Percentiles rank a stretch among this genome's conserved stretches.
These are phyloP conservation scores for Agriopis aurantiaria DNA, from an alignment of 2,888 invertebrate genomes.

Conservation along the genomic window DNA sequence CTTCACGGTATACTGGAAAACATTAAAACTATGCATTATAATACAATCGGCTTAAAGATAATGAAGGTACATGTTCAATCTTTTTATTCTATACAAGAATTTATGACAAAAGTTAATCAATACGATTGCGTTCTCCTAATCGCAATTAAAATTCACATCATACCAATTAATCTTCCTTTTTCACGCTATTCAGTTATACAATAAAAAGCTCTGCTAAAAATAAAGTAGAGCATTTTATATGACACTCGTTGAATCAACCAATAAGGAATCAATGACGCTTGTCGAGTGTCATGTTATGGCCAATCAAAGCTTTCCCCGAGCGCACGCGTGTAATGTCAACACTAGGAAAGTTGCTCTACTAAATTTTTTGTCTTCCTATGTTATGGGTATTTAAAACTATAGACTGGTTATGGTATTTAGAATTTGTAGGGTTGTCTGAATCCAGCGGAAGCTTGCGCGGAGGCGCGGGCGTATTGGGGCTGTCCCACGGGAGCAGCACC, in stretches of 20 bases:
- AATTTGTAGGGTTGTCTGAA: slow-evolving; percentile 79
- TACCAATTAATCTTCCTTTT: not conserved
- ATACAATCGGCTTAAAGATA: slow-evolving; percentile 34
- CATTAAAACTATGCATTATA: slow-evolving; percentile 56
- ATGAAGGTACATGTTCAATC: slow-evolving; percentile 23
- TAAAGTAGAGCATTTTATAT: slow-evolving; percentile 39
- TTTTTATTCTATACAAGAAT: slow-evolving; percentile 30
- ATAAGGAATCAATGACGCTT: slow-evolving; percentile 15
- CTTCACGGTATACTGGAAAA: slow-evolving; percentile 58
- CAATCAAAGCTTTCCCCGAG: slow-evolving; percentile 38
- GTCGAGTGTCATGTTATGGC: slow-evolving; percentile 23
- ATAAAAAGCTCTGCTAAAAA: slow-evolving; percentile 32
- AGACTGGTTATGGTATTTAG: slow-evolving; percentile 55
- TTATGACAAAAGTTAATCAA: slow-evolving; percentile 1
- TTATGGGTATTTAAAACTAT: slow-evolving; percentile 46
- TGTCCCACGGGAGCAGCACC: slow-evolving; percentile 61
- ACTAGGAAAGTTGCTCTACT: slow-evolving; percentile 48
- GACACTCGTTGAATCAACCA: slow-evolving; percentile 21
- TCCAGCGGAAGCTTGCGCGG: slow-evolving; percentile 68
- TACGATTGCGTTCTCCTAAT: slow-evolving; percentile 13
- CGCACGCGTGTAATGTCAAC: slow-evolving; percentile 33
- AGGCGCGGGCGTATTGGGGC: slow-evolving; percentile 59
- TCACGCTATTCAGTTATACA: slow-evolving; percentile 12
- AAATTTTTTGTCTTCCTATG: slow-evolving; percentile 36
- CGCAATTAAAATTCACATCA: slow-evolving; percentile 11